A percentile compares a stretch with the other conserved stretches of the same genome.
Evolutionary conservation across 2,888 invertebrate species (phyloP).

Genomic region (Noctua fimbriata): DNA sequence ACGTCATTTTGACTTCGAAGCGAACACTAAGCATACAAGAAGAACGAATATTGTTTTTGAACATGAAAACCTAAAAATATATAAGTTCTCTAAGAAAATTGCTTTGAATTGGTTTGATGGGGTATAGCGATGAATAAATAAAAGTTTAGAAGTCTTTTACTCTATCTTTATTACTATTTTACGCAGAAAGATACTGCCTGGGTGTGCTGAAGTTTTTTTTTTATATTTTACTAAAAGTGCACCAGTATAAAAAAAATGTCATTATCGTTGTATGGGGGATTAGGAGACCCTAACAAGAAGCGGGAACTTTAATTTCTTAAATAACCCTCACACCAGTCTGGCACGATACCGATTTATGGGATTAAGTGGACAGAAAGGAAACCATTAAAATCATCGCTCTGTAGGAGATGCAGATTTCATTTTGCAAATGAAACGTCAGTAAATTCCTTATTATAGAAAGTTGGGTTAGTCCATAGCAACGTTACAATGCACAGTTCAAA

Average conservation of each 20-base stretch:
- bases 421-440: neutral
- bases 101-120: too few relatives aligned
- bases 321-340: neutral
- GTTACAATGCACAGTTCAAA: neutral
- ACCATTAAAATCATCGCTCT: neutral
- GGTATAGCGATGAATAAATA: too few relatives aligned
- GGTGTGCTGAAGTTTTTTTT: too few relatives aligned
- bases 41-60: too few relatives aligned
- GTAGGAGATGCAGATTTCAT: neutral
- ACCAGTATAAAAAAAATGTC: neutral
- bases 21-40: too few relatives aligned
- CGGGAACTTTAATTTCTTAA: neutral
- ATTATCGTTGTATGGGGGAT: too few relatives aligned
- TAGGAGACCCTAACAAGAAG: neutral
- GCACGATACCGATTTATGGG: neutral
- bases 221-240: neutral
- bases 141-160: too few relatives aligned
- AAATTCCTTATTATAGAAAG: neutral
- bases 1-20: too few relatives aligned
- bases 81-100: too few relatives aligned
- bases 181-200: too few relatives aligned
- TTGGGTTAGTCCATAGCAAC: neutral
- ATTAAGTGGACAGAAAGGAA: neutral
- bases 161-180: too few relatives aligned
- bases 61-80: too few relatives aligned